Evolutionary conservation across 1,140 invertebrate species (phyloP).

Genomic region (Popillia japonica): DNA sequence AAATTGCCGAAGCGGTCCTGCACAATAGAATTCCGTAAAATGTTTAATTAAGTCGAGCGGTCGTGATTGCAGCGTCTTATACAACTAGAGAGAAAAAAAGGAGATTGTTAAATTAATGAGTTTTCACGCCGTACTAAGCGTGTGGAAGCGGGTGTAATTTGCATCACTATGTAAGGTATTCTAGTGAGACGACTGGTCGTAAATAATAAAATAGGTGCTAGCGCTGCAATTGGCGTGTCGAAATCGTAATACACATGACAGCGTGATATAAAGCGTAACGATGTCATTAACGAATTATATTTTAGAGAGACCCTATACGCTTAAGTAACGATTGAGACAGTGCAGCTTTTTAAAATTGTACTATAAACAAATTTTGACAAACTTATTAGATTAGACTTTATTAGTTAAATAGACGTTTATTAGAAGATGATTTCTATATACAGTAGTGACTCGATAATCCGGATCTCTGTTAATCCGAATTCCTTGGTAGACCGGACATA

Average conservation of each 20-base stretch:
- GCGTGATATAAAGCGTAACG: not conserved
- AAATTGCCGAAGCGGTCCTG: not conserved
- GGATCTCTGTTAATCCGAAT: too few relatives aligned
- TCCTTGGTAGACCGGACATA: too few relatives aligned
- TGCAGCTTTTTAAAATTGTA: too few relatives aligned
- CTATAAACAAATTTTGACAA: too few relatives aligned
- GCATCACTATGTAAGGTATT: not conserved
- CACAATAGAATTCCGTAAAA: not conserved
- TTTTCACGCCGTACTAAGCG: not conserved
- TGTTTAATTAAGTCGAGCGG: not conserved
- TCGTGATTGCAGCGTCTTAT: not conserved
- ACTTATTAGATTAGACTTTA: too few relatives aligned
- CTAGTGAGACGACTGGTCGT: not conserved
- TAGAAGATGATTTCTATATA: too few relatives aligned
- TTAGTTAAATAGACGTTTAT: too few relatives aligned
- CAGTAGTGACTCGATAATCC: too few relatives aligned
- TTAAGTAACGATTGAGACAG: too few relatives aligned
- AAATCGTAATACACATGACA: too few relatives aligned
- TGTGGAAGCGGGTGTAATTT: not conserved
- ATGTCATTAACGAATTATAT: constrained; percentile 7
- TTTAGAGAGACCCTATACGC: too few relatives aligned
- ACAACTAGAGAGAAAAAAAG: not conserved
- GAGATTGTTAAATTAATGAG: not conserved
- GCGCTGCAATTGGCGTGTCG: constrained; percentile 1
- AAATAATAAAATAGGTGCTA: constrained; percentile 11